A percentile compares a stretch with the other conserved stretches of the same genome.
Conservation (phyloP, 2,797 vertebrate species). For the Petrocephalus sullivani region DNA sequence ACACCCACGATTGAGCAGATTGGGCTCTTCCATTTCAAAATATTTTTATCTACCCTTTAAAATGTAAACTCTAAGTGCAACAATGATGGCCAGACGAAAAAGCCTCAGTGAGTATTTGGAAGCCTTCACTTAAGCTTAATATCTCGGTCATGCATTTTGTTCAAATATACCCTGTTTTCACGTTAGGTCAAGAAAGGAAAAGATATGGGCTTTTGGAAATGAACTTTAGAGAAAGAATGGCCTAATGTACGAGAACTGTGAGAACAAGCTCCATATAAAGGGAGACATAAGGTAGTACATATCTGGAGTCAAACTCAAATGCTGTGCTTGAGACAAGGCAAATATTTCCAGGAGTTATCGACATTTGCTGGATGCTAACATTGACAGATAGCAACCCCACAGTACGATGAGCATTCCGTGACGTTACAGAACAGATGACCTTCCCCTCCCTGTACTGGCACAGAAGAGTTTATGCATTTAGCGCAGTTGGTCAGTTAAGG, state of each 20-base stretch:
- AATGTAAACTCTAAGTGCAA: slow-evolving; percentile 99
- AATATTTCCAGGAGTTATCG: slow-evolving; percentile 7
- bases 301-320: slow-evolving; percentile 39
- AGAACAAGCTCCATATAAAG: slow-evolving; percentile 33
- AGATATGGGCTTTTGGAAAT: slow-evolving; percentile 56
- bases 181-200: slow-evolving; percentile 82
- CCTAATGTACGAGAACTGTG: slow-evolving; percentile 56
- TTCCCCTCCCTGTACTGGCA: slow-evolving; percentile 31
- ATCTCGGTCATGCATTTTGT: slow-evolving; percentile 85
- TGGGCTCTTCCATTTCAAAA: slow-evolving; percentile 78
- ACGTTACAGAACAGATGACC: slow-evolving; percentile 9
- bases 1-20: slow-evolving; percentile 61
- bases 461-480: slow-evolving; percentile 38
- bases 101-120: slow-evolving; percentile 60
- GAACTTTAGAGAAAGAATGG: slow-evolving; percentile 46
- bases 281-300: slow-evolving; percentile 36
- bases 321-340: slow-evolving; percentile 24
- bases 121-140: slow-evolving; percentile 64
- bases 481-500: slow-evolving; percentile 40
- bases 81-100: slow-evolving; percentile 80
- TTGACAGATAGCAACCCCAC: slow-evolving; percentile 3
- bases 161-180: slow-evolving; percentile 99
- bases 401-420: not conserved
- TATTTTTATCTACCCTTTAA: slow-evolving; percentile 79
- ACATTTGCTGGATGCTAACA: slow-evolving; percentile 13